Conservation (phyloP, 37 sponge, comb jelly and placozoan species). For the Beroe forskalii region DNA sequence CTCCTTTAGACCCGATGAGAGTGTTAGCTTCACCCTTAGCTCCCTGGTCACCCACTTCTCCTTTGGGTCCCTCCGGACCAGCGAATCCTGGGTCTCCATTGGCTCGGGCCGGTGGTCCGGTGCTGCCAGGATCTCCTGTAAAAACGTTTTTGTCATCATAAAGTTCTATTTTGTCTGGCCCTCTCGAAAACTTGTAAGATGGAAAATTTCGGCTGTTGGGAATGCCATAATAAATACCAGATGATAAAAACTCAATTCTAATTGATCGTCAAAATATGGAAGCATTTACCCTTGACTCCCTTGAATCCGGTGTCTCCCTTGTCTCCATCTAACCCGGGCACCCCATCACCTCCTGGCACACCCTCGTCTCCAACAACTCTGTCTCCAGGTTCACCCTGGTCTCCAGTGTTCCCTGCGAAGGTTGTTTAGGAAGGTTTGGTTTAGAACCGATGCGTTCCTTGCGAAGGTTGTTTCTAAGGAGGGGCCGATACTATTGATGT, state of each 20-base stretch:
- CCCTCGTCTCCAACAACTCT: not conserved
- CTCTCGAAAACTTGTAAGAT: no score
- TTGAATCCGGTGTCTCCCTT: not conserved
- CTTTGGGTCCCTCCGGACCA: constrained; percentile 23
- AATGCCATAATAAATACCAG: no score
- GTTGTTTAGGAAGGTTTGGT: no score
- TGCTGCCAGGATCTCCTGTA: not conserved
- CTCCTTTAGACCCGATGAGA: not conserved
- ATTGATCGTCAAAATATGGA: no score
- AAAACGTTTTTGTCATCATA: no score
- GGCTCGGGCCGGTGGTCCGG: not conserved
- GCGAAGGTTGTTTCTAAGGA: no score
- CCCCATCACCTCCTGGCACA: not conserved
- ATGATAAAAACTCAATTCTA: no score
- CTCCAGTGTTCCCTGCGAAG: not conserved
- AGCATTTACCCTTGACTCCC: not conserved
- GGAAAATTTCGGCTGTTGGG: no score
- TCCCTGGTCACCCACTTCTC: constrained; percentile 1
- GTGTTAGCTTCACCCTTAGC: constrained; percentile 2
- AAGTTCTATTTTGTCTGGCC: no score
- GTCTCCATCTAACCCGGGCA: not conserved
- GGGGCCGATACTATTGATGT: no score
- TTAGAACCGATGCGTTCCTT: no score
- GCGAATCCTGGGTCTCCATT: not conserved
- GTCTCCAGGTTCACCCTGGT: not conserved